These are phyloP conservation scores for Pteruthius melanotis DNA, from an alignment of 2,113 vertebrate genomes.

Conservation along the genomic window DNA sequence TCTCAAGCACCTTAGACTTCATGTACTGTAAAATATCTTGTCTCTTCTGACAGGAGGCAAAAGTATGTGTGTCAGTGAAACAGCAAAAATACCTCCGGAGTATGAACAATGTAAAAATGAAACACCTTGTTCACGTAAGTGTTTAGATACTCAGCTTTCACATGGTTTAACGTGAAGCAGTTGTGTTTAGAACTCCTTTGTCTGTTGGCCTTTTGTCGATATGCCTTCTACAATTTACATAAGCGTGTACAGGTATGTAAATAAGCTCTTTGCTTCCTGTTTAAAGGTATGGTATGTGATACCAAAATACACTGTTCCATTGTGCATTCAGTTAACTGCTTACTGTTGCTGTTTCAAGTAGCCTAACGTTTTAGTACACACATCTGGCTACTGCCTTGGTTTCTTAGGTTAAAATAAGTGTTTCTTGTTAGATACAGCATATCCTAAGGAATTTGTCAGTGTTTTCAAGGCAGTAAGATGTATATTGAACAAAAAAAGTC, in stretches of 20 bases:
- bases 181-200: neutral
- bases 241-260: neutral
- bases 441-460: neutral
- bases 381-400: neutral
- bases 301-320: neutral
- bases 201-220: neutral
- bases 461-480: neutral
- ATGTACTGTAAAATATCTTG: neutral
- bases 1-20: neutral
- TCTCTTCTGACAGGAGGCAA: neutral
- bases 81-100: accelerated
- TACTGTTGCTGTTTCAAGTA: neutral
- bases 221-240: neutral
- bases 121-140: conserved; percentile 1
- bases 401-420: neutral
- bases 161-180: neutral
- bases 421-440: neutral
- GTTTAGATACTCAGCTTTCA: neutral
- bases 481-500: neutral
- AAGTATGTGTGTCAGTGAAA: neutral
- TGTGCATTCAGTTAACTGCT: neutral
- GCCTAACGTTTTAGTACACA: neutral
- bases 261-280: neutral
- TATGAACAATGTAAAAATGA: accelerated
- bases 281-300: neutral